Evolutionary conservation across 2,888 invertebrate species (phyloP).

Genomic region (Metopia argyrocephala): DNA sequence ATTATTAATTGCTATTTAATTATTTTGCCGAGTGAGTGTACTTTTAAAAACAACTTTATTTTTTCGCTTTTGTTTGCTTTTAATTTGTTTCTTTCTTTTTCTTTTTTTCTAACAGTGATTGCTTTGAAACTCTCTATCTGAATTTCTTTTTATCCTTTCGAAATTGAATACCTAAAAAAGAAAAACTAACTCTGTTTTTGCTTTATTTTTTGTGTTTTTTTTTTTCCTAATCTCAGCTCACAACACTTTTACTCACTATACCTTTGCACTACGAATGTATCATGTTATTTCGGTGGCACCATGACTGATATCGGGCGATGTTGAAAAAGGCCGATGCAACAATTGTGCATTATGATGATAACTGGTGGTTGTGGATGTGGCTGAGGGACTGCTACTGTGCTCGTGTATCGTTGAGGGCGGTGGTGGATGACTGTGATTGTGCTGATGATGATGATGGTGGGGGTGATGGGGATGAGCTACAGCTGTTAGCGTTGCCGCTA

Average conservation of each 20-base stretch:
- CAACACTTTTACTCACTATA: slow-evolving; percentile 23
- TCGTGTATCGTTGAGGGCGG: slow-evolving; percentile 69
- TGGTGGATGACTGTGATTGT: slow-evolving; percentile 68
- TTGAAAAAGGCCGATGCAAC: slow-evolving; percentile 78
- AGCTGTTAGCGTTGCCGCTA: slow-evolving; percentile 67
- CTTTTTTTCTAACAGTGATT: slow-evolving; percentile 51
- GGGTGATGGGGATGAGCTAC: slow-evolving; percentile 70
- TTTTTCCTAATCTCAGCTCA: background rate
- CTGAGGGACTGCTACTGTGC: slow-evolving; percentile 60
- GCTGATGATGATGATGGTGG: slow-evolving; percentile 68
- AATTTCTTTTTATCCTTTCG: background rate
- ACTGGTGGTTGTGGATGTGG: slow-evolving; percentile 55
- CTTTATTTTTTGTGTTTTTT: slow-evolving; percentile 3
- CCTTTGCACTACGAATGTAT: slow-evolving; percentile 69
- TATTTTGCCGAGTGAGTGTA: slow-evolving; percentile 43
- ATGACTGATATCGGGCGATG: slow-evolving; percentile 75
- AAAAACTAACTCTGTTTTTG: slow-evolving; percentile 25
- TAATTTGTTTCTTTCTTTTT: slow-evolving; percentile 26
- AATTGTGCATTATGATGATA: slow-evolving; percentile 68
- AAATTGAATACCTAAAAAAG: slow-evolving; percentile 44
- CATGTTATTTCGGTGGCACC: slow-evolving; percentile 76
- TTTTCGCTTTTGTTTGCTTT: slow-evolving; percentile 5
- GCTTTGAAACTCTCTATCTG: slow-evolving; percentile 38
- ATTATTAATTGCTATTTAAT: too few relatives aligned
- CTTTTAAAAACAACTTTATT: background rate